Percentiles rank a stretch among this genome's conserved stretches.
Conservation (phyloP, 2,797 vertebrate species). For the Gymnoscopelus braueri region DNA sequence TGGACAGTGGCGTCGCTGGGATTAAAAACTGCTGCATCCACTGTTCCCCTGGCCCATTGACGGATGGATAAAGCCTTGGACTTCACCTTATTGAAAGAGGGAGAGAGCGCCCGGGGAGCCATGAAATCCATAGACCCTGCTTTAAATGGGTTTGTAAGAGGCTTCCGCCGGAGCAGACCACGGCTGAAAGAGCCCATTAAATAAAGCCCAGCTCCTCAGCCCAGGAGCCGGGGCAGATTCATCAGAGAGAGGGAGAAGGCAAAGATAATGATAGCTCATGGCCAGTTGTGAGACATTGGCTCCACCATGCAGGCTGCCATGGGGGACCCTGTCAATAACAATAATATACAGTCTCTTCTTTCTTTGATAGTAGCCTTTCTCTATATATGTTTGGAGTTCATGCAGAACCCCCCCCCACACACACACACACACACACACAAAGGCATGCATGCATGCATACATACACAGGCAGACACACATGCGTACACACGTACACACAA, state of each 20-base stretch:
- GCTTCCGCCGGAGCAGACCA: constrained; percentile 75
- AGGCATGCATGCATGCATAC: no score
- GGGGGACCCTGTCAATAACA: constrained; percentile 72
- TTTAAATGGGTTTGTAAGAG: constrained; percentile 85
- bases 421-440: neutral
- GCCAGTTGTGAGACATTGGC: constrained; percentile 73
- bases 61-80: constrained; percentile 83
- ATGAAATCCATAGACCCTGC: constrained; percentile 83
- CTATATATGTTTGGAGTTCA: neutral
- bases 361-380: constrained; percentile 2
- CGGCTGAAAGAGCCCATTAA: constrained; percentile 83
- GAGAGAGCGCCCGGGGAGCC: constrained; percentile 80
- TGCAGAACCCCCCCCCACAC: neutral
- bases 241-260: constrained; percentile 75
- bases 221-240: constrained; percentile 73
- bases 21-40: constrained; percentile 80
- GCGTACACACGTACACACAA: constrained; percentile 7
- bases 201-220: constrained; percentile 73
- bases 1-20: constrained; percentile 74
- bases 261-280: constrained; percentile 83
- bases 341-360: constrained; percentile 45
- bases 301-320: constrained; percentile 58
- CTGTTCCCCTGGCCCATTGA: constrained; percentile 77
- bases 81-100: constrained; percentile 82
- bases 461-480: constrained; percentile 1